These are phyloP conservation scores for Mugil cephalus DNA, from an alignment of 2,113 vertebrate species.

Conservation along the genomic window DNA sequence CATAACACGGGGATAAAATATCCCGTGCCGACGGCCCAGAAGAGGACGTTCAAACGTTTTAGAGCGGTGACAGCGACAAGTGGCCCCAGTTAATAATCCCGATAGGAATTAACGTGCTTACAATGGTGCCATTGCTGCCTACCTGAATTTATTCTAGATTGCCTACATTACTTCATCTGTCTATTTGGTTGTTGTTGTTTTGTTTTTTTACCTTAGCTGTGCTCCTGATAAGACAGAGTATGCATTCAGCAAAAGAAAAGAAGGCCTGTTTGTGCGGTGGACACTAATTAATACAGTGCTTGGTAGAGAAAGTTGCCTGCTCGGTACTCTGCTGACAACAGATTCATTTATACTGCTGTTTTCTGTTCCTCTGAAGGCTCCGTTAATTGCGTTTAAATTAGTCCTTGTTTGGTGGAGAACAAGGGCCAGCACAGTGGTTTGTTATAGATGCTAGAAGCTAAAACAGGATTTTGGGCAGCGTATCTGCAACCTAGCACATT, in stretches of 20 bases:
- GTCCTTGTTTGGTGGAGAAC: conserved; percentile 70
- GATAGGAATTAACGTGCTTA: conserved; percentile 72
- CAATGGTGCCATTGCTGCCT: conserved; percentile 66
- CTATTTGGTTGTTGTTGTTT: conserved; percentile 64
- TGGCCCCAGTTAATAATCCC: conserved; percentile 71
- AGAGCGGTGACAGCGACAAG: conserved; percentile 52
- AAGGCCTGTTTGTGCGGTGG: conserved; percentile 76
- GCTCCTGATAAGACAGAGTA: conserved; percentile 74
- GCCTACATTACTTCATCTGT: conserved; percentile 71
- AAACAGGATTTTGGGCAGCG: conserved; percentile 21
- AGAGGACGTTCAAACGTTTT: conserved; percentile 55
- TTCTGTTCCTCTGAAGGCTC: conserved; percentile 74
- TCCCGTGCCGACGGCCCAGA: conserved; percentile 50
- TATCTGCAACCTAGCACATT: neutral
- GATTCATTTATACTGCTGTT: conserved; percentile 80
- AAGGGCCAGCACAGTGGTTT: conserved; percentile 62
- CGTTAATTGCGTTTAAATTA: conserved; percentile 85
- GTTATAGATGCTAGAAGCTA: conserved; percentile 51
- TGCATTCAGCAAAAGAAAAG: conserved; percentile 68
- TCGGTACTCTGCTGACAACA: conserved; percentile 77
- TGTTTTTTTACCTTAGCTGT: conserved; percentile 33
- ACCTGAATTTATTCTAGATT: conserved; percentile 78
- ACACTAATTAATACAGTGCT: conserved; percentile 85
- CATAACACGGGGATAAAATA: conserved; percentile 71
- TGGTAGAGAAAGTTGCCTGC: conserved; percentile 72